phyloP scores from a whole-genome alignment of 2,797 vertebrate species.

The Poliocrania exsul region DNA sequence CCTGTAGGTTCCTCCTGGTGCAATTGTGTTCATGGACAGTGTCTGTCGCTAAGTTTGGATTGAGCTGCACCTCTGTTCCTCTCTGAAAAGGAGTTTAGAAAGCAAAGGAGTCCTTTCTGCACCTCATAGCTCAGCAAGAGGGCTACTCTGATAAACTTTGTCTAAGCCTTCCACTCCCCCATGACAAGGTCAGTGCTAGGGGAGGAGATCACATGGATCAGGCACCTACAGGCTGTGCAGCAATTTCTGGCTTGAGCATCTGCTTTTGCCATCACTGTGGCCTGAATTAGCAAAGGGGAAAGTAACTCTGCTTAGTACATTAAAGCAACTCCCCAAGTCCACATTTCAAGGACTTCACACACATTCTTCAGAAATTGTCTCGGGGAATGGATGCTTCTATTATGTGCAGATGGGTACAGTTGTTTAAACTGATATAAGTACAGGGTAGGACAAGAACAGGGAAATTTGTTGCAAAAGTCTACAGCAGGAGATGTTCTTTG shows the following conservation, averaged over 20 bases:
- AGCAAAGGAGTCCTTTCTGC: not conserved
- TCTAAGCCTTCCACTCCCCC: not conserved
- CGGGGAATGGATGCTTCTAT: not conserved
- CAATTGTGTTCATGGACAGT: no score
- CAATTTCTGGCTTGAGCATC: not conserved
- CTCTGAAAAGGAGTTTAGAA: not conserved
- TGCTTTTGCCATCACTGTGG: not conserved
- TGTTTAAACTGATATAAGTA: not conserved
- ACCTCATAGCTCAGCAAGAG: not conserved
- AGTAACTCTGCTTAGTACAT: not conserved
- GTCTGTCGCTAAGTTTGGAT: not conserved
- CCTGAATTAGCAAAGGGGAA: not conserved
- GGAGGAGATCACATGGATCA: fast-evolving
- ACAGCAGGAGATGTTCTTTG: not conserved
- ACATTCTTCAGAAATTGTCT: not conserved
- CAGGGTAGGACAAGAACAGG: not conserved
- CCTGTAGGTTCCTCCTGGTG: no score
- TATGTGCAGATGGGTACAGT: not conserved
- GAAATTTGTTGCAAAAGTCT: not conserved
- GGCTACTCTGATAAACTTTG: not conserved
- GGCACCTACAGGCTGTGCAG: fast-evolving
- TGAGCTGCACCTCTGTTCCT: not conserved
- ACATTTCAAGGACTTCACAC: not conserved
- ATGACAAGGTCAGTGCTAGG: not conserved
- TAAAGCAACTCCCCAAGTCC: not conserved